Conservation (phyloP, 1,140 invertebrate genomes). For the Neelides sp. region DNA sequence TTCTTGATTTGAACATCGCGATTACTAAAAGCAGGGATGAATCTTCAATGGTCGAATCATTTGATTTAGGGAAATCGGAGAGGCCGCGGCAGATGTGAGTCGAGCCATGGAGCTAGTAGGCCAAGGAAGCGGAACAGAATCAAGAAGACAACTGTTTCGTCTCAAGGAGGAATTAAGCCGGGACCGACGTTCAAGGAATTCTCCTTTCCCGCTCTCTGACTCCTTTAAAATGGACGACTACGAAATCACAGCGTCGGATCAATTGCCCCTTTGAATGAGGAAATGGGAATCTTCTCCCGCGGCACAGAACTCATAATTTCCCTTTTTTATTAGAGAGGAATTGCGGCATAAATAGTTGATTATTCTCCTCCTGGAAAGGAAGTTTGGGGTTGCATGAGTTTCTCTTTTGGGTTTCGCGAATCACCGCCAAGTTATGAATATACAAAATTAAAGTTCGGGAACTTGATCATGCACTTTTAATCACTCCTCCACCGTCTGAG, state of each 20-base stretch:
- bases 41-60: slow-evolving; percentile 6
- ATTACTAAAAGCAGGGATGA: neutral
- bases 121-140: slow-evolving; percentile 38
- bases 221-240: neutral
- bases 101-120: slow-evolving; percentile 41
- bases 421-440: no score
- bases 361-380: no score
- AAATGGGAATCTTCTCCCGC: no score
- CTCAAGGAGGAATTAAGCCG: slow-evolving; percentile 38
- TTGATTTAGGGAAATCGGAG: slow-evolving; percentile 35
- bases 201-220: neutral
- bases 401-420: no score
- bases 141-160: slow-evolving; percentile 38
- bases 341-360: no score
- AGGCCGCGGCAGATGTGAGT: slow-evolving; percentile 40
- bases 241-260: neutral
- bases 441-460: no score
- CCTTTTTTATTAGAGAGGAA: no score
- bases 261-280: neutral
- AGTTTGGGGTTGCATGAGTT: no score
- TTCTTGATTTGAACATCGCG: no score
- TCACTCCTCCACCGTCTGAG: no score
- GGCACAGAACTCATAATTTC: no score
- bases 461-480: no score
- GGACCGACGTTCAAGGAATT: slow-evolving; percentile 8